Evolutionary conservation across 2,113 vertebrate species (phyloP).

Genomic region (Myrmecophaga tridactyla): DNA sequence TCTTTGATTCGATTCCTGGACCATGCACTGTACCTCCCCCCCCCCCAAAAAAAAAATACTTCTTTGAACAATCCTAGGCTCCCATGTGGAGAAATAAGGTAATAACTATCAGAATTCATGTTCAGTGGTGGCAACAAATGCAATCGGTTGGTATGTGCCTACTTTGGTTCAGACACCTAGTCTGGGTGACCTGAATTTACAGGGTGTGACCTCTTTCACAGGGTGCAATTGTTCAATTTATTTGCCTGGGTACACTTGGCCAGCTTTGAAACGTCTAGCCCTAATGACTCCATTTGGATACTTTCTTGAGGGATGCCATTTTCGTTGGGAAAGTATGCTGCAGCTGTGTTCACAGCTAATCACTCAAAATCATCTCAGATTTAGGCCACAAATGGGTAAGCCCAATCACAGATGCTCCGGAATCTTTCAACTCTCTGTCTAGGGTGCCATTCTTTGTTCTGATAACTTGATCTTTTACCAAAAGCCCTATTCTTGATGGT

Average conservation of each 20-base stretch:
- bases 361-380: background rate
- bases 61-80: background rate
- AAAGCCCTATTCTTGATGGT: background rate
- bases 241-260: background rate
- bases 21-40: too few species aligned
- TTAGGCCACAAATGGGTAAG: background rate
- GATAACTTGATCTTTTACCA: background rate
- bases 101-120: background rate
- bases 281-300: background rate
- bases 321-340: background rate
- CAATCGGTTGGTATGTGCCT: rapidly evolving
- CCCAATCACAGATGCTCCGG: background rate
- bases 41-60: too few species aligned
- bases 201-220: background rate
- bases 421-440: background rate
- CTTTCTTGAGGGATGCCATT: background rate
- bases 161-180: background rate
- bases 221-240: background rate
- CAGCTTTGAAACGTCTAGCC: background rate
- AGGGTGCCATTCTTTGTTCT: background rate
- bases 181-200: rapidly evolving
- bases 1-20: too few species aligned
- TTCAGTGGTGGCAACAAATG: background rate
- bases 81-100: rapidly evolving
- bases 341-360: background rate